phyloP scores from a whole-genome alignment of 2,888 invertebrate species.

The Hipparchia sbordonii region DNA sequence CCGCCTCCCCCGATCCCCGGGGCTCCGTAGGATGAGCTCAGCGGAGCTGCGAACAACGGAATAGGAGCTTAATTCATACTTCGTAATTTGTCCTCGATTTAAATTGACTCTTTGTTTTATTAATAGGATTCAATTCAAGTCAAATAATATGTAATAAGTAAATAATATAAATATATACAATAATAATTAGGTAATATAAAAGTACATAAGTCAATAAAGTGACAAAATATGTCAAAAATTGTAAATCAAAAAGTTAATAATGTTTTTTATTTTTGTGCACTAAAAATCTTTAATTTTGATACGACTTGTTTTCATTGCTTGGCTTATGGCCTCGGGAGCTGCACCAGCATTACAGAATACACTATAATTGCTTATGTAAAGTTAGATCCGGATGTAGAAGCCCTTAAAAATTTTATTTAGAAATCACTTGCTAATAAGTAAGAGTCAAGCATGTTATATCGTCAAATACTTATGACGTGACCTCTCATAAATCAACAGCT shows the following conservation, averaged over 20 bases:
- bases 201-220: no score
- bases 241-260: no score
- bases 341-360: no score
- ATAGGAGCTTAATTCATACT: slow-evolving; percentile 45
- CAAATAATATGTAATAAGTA: no score
- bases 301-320: no score
- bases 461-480: not conserved
- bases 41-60: slow-evolving; percentile 72
- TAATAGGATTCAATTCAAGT: not conserved
- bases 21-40: slow-evolving; percentile 83
- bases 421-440: not conserved
- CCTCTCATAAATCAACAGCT: slow-evolving; percentile 14
- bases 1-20: slow-evolving; percentile 71
- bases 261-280: no score
- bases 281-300: no score
- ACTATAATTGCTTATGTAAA: not conserved
- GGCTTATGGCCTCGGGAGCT: no score
- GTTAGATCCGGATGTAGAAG: no score
- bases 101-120: not conserved
- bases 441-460: slow-evolving; percentile 3
- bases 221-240: no score
- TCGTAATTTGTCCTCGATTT: slow-evolving; percentile 30
- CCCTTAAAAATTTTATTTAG: not conserved
- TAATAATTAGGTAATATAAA: no score
- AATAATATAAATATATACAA: no score